Conservation (phyloP, 2,797 vertebrate genomes). For the Gymnothorax javanicus region DNA sequence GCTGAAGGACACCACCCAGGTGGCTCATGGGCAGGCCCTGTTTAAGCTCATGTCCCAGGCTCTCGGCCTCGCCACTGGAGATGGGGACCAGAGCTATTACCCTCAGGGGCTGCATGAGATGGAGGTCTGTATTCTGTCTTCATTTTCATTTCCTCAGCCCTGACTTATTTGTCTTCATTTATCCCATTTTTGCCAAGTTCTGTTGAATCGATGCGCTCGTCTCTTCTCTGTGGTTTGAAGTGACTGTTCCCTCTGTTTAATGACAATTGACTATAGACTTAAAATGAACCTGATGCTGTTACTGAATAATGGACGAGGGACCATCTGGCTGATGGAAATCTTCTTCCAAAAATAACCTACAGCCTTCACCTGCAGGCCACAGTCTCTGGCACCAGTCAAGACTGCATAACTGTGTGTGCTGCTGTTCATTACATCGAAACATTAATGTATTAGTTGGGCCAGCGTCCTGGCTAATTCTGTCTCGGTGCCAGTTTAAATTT, state of each 20-base stretch:
- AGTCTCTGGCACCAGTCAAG: not conserved
- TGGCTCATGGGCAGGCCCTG: constrained; percentile 57
- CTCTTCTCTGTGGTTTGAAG: not conserved
- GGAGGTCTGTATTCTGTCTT: constrained; percentile 68
- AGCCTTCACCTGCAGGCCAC: not conserved
- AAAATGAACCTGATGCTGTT: not conserved
- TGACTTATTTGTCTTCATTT: rapidly evolving
- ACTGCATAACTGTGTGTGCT: not conserved
- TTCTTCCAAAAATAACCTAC: not conserved
- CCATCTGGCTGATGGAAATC: not conserved
- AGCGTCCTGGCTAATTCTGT: not conserved
- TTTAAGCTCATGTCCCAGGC: constrained; percentile 68
- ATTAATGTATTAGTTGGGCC: not conserved
- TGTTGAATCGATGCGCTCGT: not conserved
- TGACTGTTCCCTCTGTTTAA: not conserved
- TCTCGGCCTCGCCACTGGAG: constrained; percentile 57
- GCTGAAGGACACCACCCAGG: constrained; percentile 57
- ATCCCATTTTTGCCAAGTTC: not conserved
- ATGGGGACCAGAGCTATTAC: constrained; percentile 52
- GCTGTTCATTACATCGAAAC: not conserved
- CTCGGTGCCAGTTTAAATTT: not conserved
- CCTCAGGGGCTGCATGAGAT: constrained; percentile 70
- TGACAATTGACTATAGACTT: not conserved
- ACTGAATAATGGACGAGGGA: not conserved
- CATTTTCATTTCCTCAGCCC: not conserved